These are phyloP conservation scores for Mallotus villosus DNA, from an alignment of 2,797 vertebrate genomes.

Conservation along the genomic window DNA sequence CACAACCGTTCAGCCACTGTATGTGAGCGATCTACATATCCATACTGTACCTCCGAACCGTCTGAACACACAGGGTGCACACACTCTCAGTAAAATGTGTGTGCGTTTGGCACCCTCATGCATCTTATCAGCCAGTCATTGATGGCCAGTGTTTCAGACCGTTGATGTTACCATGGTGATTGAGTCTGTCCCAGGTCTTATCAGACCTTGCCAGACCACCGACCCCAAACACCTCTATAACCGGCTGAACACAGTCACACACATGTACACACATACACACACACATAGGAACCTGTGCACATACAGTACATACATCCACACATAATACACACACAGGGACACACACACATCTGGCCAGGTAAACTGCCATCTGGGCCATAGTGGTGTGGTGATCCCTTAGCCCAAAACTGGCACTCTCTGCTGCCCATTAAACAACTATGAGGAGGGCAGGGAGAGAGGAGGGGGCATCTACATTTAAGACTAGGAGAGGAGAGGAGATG, in stretches of 20 bases:
- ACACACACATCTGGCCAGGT: background rate
- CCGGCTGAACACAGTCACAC: constrained; percentile 1
- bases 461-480: too few species aligned
- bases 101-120: background rate
- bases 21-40: background rate
- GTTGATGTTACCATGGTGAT: constrained; percentile 14
- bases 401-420: constrained; percentile 13
- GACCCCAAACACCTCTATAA: background rate
- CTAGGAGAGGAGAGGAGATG: background rate
- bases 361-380: constrained; percentile 19
- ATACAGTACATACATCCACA: background rate
- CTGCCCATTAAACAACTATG: constrained; percentile 27
- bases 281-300: background rate
- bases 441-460: constrained; percentile 7
- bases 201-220: constrained; percentile 21
- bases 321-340: background rate
- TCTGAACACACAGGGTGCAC: background rate
- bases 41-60: background rate
- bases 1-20: background rate
- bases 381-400: constrained; percentile 5
- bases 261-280: background rate
- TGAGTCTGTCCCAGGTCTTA: constrained; percentile 13
- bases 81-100: background rate
- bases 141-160: constrained; percentile 11
- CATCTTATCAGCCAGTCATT: constrained; percentile 12